Base-by-base conservation (phyloP, 2,888 invertebrate genomes). In the Iphiclides podalirius region DNA sequence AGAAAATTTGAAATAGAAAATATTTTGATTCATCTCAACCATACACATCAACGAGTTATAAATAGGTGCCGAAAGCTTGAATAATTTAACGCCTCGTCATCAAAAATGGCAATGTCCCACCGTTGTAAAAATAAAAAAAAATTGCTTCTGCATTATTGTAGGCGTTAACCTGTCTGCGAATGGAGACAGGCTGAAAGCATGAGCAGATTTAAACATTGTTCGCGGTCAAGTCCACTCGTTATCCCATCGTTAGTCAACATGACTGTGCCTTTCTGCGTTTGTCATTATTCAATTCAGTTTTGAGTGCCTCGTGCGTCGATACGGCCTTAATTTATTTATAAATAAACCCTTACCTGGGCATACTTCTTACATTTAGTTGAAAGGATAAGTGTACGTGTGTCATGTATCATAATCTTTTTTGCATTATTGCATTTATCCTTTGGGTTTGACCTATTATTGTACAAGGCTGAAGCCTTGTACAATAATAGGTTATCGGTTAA, bases 261-360 rank as follows among this genome's bases (percentile, higher is more conserved):
- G 85, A 85, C 85, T 84, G 64, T 73, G 59, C 64, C 60, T 69
- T 80, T 81, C 73, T 73, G 63, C 66, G 64, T 74, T 71, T 71
- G 66, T 72, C 72, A 67, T 70, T 71, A 66, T 58, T 47, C 58
- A 55, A 59, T 61, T 67, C 72, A 54, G 74, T 70, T 72, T 70
- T 64, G 75, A 84, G 84, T 81, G 80, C 77, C 74, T 64, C 55
- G 67, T 67, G 66, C 69, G 72, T 73, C 67, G 63, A 55, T 52
- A 56, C 62, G 59, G 59, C 71, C 74, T 76, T 84, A 84, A 85
- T 83, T 75, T 83, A 82, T 83, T 85, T 82, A 81, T 76, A 79
- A 79, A 81, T 80, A 79, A 79, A 77, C 72, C 76, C 77, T 76
- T 58, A 51, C 52, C 39, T 15, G 58, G 52, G 53, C 54, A 54